These are phyloP conservation scores for Dorcus parallelipipedus DNA, from an alignment of 2,888 invertebrate genomes.

Conservation along the genomic window DNA sequence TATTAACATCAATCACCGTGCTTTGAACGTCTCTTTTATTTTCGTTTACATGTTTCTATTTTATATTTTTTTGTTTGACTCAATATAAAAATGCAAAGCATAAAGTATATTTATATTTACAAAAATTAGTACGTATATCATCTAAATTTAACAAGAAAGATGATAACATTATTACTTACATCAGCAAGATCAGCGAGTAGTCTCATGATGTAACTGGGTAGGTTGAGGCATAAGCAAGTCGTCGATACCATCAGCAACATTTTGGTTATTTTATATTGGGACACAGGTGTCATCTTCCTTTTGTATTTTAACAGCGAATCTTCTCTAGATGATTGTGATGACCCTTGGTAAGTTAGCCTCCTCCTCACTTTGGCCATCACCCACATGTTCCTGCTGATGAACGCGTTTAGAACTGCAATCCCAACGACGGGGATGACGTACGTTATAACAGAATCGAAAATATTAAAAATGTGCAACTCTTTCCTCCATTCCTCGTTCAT, in stretches of 20 bases:
- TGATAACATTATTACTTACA: conserved; percentile 8
- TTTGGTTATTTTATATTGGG: conserved; percentile 65
- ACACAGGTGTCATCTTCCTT: conserved; percentile 33
- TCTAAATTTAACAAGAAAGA: no score
- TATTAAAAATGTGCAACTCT: conserved; percentile 62
- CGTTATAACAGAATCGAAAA: conserved; percentile 68
- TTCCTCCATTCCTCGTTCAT: conserved; percentile 53
- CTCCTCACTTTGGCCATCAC: conserved; percentile 44
- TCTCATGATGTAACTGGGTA: conserved; percentile 72
- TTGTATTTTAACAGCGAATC: conserved; percentile 35
- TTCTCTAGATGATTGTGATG: conserved; percentile 4
- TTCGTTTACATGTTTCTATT: no score
- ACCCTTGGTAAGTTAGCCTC: conserved; percentile 26
- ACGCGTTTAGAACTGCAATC: conserved; percentile 67
- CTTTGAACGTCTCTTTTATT: no score
- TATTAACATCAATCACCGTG: no score
- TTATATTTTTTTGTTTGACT: no score
- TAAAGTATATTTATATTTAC: no score
- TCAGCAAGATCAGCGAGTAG: conserved; percentile 49
- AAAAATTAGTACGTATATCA: no score
- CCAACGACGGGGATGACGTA: conserved; percentile 69
- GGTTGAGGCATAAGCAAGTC: conserved; percentile 72
- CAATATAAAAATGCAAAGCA: no score
- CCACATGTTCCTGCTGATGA: conserved; percentile 68
- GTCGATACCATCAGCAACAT: conserved; percentile 81